A percentile compares a stretch with the other conserved stretches of the same genome.
Evolutionary conservation across 2,113 vertebrate species (phyloP).

Genomic region (Bujurquina vittata): DNA sequence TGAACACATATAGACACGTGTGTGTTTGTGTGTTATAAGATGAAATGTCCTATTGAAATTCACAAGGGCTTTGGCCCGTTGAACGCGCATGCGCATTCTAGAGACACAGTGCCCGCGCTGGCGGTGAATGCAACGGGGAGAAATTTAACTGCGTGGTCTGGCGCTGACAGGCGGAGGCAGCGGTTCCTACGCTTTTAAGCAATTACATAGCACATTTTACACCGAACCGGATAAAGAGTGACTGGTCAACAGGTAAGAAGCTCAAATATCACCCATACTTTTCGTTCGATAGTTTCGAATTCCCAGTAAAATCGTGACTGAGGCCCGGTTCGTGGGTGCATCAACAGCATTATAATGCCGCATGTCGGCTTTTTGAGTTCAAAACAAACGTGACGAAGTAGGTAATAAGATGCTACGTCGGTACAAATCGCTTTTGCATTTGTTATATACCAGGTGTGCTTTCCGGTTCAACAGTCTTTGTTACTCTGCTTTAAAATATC

Average conservation of each 20-base stretch:
- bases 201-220: constrained; percentile 37
- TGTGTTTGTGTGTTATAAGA: not conserved
- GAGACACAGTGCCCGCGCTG: constrained; percentile 70
- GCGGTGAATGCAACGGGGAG: constrained; percentile 65
- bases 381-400: constrained; percentile 76
- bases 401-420: not conserved
- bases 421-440: not conserved
- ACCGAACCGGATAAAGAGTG: constrained; percentile 45
- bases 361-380: constrained; percentile 72
- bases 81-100: constrained; percentile 63
- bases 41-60: not conserved
- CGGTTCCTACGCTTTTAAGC: constrained; percentile 16
- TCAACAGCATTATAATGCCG: constrained; percentile 58
- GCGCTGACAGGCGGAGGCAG: constrained; percentile 59
- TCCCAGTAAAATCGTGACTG: not conserved
- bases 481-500: not conserved
- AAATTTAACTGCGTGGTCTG: constrained; percentile 81
- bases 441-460: accelerated
- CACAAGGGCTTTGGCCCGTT: not conserved
- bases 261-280: accelerated
- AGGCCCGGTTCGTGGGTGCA: constrained; percentile 28
- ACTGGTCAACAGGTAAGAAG: constrained; percentile 65
- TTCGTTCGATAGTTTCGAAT: not conserved
- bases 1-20: not conserved
- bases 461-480: accelerated